A percentile compares a stretch with the other conserved stretches of the same genome.
Evolutionary conservation across 2,888 invertebrate species (phyloP).

Genomic region (Ellobium chinense): DNA sequence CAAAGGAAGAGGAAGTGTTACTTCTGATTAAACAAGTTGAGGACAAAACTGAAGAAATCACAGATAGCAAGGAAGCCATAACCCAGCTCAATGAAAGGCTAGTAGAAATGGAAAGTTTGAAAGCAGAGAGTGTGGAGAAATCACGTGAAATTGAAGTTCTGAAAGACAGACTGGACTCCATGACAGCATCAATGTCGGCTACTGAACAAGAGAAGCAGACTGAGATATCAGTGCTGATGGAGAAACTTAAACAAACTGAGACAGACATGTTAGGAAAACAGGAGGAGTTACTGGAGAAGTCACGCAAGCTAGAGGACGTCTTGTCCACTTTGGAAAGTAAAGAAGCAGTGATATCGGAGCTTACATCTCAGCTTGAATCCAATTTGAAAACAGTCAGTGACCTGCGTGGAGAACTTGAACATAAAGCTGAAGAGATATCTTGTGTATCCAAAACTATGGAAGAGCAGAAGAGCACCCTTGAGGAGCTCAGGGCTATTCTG

Average conservation of each 20-base stretch:
- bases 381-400: constrained; percentile 35
- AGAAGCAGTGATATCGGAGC: not conserved
- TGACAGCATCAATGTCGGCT: not conserved
- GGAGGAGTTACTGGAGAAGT: not conserved
- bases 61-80: not conserved
- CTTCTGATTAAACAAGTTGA: not conserved
- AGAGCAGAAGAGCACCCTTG: constrained; percentile 9
- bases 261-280: not conserved
- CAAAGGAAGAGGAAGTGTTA: not conserved
- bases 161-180: not conserved
- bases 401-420: constrained; percentile 29
- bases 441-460: not conserved
- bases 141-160: not conserved
- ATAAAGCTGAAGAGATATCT: not conserved
- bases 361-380: constrained; percentile 12
- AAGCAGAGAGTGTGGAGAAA: not conserved
- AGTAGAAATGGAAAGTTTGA: not conserved
- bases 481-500: not conserved
- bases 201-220: not conserved
- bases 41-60: not conserved
- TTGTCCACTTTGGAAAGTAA: not conserved
- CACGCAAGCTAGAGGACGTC: not conserved
- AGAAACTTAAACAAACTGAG: not conserved
- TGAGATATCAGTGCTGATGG: not conserved
- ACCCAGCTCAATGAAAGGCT: not conserved